Evolutionary conservation across 2,797 vertebrate species (phyloP).

Genomic region (Enteromius radiatus): DNA sequence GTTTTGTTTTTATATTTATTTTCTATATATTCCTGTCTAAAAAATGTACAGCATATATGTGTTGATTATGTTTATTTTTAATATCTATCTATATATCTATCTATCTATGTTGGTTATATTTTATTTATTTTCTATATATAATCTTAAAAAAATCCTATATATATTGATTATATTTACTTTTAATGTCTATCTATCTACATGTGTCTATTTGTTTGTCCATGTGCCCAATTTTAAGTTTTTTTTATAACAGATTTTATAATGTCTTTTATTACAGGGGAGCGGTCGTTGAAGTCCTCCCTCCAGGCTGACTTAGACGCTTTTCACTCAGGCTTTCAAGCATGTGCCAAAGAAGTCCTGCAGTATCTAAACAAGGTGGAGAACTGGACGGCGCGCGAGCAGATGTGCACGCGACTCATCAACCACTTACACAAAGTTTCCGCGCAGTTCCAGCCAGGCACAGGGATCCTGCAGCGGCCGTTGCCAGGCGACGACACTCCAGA

Average conservation of each 20-base stretch:
- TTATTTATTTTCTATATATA: too few species aligned
- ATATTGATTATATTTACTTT: background rate
- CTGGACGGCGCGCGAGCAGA: constrained; percentile 90
- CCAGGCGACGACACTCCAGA: constrained; percentile 74
- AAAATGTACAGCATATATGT: too few species aligned
- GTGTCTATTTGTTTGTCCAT: background rate
- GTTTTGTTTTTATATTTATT: too few species aligned
- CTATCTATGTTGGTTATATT: background rate
- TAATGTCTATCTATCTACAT: background rate
- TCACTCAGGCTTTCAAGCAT: constrained; percentile 95
- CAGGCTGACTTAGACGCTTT: constrained; percentile 92
- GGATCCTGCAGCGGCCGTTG: constrained; percentile 76
- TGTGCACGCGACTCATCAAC: constrained; percentile 87
- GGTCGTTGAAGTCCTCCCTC: constrained; percentile 85
- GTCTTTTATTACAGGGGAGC: constrained; percentile 79
- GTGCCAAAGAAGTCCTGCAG: constrained; percentile 95
- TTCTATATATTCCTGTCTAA: too few species aligned
- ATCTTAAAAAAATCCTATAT: too few species aligned
- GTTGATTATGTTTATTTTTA: too few species aligned
- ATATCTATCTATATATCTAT: background rate
- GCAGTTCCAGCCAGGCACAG: constrained; percentile 82
- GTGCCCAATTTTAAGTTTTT: background rate
- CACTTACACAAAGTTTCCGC: constrained; percentile 90
- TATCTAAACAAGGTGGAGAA: constrained; percentile 91
- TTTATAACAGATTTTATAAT: background rate